A percentile compares a stretch with the other conserved stretches of the same genome.
Evolutionary conservation across 2,888 invertebrate species (phyloP).

Genomic region (Meliscaeva auricollis): DNA sequence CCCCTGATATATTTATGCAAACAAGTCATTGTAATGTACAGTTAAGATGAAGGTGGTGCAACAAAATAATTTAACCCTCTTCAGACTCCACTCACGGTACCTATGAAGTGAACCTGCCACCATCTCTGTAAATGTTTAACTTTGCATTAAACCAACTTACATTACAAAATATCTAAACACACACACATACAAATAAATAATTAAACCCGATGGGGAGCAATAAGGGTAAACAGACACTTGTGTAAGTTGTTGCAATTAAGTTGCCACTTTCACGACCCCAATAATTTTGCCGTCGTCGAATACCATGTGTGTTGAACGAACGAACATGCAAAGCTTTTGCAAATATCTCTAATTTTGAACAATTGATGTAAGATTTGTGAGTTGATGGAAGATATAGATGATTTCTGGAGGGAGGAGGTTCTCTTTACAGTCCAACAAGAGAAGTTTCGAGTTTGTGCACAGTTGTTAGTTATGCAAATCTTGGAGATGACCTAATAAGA

Average conservation of each 20-base stretch:
- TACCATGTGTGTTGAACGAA: background rate
- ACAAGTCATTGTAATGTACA: conserved; percentile 17
- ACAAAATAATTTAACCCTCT: conserved; percentile 33
- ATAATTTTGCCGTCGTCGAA: conserved; percentile 64
- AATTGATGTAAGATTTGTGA: conserved; percentile 49
- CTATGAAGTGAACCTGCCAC: background rate
- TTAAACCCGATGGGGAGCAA: background rate
- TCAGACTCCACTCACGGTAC: conserved; percentile 1
- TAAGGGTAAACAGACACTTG: conserved; percentile 39
- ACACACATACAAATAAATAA: background rate
- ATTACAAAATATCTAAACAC: conserved; percentile 35
- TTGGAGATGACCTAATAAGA: conserved; percentile 32
- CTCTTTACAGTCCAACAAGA: background rate
- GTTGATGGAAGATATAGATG: conserved; percentile 17
- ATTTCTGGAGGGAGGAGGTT: background rate
- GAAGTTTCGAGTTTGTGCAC: background rate
- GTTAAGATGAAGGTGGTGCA: conserved; percentile 24
- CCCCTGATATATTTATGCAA: conserved; percentile 34
- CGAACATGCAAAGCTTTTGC: conserved; percentile 25
- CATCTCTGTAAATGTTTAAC: conserved; percentile 42
- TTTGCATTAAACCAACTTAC: conserved; percentile 59
- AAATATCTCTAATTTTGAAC: conserved; percentile 46
- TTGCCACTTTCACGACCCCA: conserved; percentile 67
- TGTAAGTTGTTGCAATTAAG: conserved; percentile 62
- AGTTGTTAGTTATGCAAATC: conserved; percentile 49